Evolutionary conservation across 2,113 vertebrate genomes (phyloP).

Genomic region (Daboia siamensis): DNA sequence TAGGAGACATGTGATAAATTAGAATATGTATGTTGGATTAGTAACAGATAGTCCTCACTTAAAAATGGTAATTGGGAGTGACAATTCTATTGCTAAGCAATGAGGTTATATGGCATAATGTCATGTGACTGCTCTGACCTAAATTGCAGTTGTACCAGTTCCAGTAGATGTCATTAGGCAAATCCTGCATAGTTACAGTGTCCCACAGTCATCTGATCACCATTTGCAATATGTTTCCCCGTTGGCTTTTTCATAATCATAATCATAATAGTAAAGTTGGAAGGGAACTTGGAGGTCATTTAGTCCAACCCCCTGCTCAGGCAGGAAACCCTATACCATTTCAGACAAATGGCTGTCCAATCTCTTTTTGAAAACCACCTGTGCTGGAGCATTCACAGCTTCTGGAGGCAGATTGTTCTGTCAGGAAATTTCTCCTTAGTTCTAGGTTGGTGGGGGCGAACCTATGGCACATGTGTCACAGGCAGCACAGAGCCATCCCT

Average conservation of each 20-base stretch:
- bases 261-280: too few species aligned
- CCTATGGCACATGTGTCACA: too few species aligned
- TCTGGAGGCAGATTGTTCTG: too few species aligned
- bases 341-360: too few species aligned
- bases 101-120: background rate
- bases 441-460: too few species aligned
- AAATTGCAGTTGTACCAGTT: background rate
- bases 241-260: background rate
- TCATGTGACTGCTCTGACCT: background rate
- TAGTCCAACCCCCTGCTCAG: too few species aligned
- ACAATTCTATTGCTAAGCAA: background rate
- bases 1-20: background rate
- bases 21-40: background rate
- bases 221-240: background rate
- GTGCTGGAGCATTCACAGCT: too few species aligned
- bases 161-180: background rate
- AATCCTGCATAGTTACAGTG: background rate
- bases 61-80: background rate
- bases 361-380: too few species aligned
- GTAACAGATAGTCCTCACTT: background rate
- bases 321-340: too few species aligned
- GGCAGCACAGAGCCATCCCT: too few species aligned
- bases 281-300: too few species aligned
- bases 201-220: background rate
- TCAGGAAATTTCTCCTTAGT: too few species aligned